phyloP scores from a whole-genome alignment of 2,113 vertebrate genomes.

The Coptodon bakossiorum region DNA sequence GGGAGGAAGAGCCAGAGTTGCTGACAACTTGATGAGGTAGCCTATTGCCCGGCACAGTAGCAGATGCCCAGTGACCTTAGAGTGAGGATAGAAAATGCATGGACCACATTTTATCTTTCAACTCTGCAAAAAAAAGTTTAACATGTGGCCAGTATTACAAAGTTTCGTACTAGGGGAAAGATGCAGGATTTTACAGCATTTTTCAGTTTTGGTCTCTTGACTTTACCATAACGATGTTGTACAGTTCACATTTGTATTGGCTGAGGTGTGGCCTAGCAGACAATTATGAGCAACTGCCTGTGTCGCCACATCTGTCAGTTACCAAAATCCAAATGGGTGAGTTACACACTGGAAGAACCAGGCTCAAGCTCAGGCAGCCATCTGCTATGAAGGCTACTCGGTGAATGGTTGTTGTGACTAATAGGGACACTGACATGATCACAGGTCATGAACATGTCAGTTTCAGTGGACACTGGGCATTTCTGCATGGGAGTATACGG shows the following conservation, averaged over 20 bases:
- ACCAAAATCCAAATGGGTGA: neutral
- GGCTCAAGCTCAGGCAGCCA: neutral
- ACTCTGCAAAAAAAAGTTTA: neutral
- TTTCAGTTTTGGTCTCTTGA: neutral
- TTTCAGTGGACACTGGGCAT: neutral
- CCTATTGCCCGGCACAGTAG: neutral
- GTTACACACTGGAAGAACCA: neutral
- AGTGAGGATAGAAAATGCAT: neutral
- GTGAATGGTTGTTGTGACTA: neutral
- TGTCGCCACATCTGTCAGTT: neutral
- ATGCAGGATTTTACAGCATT: neutral
- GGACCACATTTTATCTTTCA: neutral
- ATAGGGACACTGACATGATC: neutral
- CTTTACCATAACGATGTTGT: neutral
- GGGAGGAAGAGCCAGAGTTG: neutral
- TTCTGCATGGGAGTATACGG: neutral
- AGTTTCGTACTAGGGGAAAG: fast-evolving
- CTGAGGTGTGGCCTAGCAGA: neutral
- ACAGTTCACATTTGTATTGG: neutral
- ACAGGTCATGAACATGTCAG: neutral
- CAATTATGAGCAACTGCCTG: neutral
- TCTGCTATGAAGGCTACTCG: neutral
- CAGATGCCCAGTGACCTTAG: neutral
- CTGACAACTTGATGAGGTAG: neutral
- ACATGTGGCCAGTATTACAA: neutral